Evolutionary conservation across 2,888 invertebrate species (phyloP).

Genomic region (Aromia moschata): DNA sequence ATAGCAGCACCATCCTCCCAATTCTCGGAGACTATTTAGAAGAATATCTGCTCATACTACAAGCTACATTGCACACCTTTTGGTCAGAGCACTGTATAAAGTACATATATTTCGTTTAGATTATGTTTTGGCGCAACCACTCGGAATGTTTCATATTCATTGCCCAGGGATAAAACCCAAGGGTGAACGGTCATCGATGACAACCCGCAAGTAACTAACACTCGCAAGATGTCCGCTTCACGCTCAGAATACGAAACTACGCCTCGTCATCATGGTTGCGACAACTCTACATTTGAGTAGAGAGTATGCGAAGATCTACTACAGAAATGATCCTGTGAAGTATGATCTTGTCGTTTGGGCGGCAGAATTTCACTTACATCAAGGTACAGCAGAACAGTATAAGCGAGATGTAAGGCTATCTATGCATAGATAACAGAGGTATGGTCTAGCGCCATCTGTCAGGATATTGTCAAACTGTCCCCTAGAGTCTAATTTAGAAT

Average conservation of each 20-base stretch:
- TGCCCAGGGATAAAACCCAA: constrained; percentile 29
- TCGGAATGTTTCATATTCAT: constrained; percentile 54
- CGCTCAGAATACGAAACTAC: constrained; percentile 66
- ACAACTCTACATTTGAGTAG: constrained; percentile 64
- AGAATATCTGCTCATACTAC: too few relatives aligned
- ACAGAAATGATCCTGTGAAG: constrained; percentile 77
- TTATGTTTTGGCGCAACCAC: constrained; percentile 49
- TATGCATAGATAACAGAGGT: neutral
- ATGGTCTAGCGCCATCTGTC: neutral
- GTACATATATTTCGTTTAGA: too few relatives aligned
- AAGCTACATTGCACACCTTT: too few relatives aligned
- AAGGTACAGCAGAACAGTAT: neutral
- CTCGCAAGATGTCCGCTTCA: constrained; percentile 59
- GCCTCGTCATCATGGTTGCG: constrained; percentile 68
- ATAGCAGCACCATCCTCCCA: too few relatives aligned
- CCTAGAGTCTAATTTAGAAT: too few relatives aligned
- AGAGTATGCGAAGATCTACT: constrained; percentile 70
- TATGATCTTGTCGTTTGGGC: constrained; percentile 57
- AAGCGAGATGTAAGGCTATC: neutral
- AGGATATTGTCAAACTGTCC: too few relatives aligned
- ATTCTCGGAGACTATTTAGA: too few relatives aligned
- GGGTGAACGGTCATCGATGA: constrained; percentile 59
- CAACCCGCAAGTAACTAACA: constrained; percentile 32
- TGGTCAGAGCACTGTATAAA: too few relatives aligned
- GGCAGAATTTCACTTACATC: neutral